Percentiles rank a stretch among this genome's conserved stretches.
These are phyloP conservation scores for Kobus ellipsiprymnus DNA, from an alignment of 2,113 vertebrate genomes.

Conservation along the genomic window DNA sequence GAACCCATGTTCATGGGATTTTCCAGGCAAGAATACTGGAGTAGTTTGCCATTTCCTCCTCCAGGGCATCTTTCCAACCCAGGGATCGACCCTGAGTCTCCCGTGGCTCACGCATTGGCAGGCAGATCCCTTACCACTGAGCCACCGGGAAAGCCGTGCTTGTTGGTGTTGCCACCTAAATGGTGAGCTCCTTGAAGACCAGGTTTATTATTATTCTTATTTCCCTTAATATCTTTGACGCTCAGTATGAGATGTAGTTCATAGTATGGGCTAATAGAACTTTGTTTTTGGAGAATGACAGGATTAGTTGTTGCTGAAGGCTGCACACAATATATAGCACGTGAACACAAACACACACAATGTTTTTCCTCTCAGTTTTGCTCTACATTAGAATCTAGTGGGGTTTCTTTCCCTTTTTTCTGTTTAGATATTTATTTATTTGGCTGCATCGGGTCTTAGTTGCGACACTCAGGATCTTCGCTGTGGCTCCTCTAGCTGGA, in stretches of 20 bases:
- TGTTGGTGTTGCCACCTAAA: not conserved
- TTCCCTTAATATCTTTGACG: not conserved
- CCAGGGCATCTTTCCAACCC: not conserved
- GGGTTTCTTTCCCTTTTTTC: not conserved
- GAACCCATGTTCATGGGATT: not conserved
- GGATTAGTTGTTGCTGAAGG: not conserved
- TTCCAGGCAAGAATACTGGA: not conserved
- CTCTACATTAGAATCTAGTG: not conserved
- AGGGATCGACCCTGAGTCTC: not conserved
- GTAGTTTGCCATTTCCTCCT: not conserved
- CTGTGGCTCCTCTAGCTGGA: not conserved
- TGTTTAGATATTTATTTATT: not conserved
- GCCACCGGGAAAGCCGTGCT: not conserved
- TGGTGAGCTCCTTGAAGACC: not conserved
- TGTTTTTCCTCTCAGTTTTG: not conserved
- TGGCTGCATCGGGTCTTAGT: not conserved
- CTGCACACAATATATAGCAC: not conserved
- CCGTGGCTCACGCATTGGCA: not conserved
- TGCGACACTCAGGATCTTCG: not conserved
- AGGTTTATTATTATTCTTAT: not conserved
- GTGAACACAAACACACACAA: not conserved
- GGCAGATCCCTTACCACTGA: not conserved
- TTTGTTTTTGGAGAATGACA: not conserved
- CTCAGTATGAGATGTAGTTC: not conserved
- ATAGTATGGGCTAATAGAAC: not conserved